Percentiles rank a stretch among this genome's conserved stretches.
Conservation (phyloP, 1,140 invertebrate genomes). For the Sycobia sp. region DNA sequence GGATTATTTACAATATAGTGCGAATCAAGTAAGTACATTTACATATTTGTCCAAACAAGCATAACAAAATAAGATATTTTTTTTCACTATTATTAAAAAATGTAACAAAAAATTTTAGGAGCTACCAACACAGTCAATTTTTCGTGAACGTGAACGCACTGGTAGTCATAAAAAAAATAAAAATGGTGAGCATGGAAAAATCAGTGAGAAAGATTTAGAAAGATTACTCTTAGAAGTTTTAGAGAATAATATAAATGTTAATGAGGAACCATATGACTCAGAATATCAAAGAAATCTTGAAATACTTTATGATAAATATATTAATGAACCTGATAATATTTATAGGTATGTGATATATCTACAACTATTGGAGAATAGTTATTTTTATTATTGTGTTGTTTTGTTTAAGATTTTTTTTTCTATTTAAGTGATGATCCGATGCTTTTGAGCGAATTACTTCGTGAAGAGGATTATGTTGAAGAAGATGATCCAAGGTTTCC, state of each 20-base stretch:
- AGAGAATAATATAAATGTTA: too few relatives aligned
- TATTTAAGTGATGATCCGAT: background rate
- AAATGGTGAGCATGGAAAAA: background rate
- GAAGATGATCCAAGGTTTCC: conserved; percentile 10
- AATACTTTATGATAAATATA: conserved; percentile 41
- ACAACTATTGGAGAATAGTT: too few relatives aligned
- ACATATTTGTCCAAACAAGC: too few relatives aligned
- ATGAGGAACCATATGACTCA: too few relatives aligned
- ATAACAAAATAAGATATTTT: too few relatives aligned
- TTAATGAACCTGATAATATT: background rate
- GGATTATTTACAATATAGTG: conserved; percentile 44
- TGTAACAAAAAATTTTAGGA: conserved; percentile 19
- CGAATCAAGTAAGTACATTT: conserved; percentile 40
- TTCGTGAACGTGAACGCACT: conserved; percentile 51
- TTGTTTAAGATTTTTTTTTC: background rate
- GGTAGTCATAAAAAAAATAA: conserved; percentile 33
- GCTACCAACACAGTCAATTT: conserved; percentile 42
- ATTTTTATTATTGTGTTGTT: background rate
- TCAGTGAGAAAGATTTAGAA: conserved; percentile 37
- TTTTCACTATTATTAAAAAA: too few relatives aligned
- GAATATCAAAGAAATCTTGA: conserved; percentile 40
- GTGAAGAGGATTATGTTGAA: background rate
- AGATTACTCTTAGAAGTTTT: conserved; percentile 42
- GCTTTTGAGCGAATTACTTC: conserved; percentile 1
- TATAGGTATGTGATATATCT: conserved; percentile 4